Evolutionary conservation across 2,888 invertebrate genomes (phyloP), one percentile per base, ranked within the genome.

Genomic region (Petrolisthes cinctipes): DNA sequence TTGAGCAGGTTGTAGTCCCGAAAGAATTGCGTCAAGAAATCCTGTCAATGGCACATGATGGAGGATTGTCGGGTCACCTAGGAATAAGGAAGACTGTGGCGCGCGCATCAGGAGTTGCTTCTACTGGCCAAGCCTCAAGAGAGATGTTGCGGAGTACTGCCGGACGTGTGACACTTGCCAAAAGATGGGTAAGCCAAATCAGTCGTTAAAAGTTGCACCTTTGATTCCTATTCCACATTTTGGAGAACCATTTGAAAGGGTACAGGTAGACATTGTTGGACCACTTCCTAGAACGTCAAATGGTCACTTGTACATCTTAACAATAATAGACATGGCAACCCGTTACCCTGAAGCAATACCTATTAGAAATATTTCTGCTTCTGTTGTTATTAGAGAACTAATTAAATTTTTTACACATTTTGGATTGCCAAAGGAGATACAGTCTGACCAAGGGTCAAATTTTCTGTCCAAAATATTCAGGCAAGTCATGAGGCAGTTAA

Each of bases 291-390:
- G n/a, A 9, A 53, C 66, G 7, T 54, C 51, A 3, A 17, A 56
- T 0, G 85, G 68, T 17, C 9, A 79, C 68, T 14, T 66, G 9
- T 66, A 78, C 37, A n/a, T 79, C 3, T 20, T 85, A 4, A 85
- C 79, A 9, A 85, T 85, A 1, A 85, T 85, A 20, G 85, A 85
- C 66, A 6, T 54, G 14, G 66, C 85, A 23, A 85, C 78, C n/a
- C 54, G 85, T 4, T 85, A 85, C 53, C 85, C 78, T 9, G 66
- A 78, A 56, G 85, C 85, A 6, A 85, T 79, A 4, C 85, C 85
- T 51, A 2, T 85, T 0, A 37, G 68, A 7, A 57, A 14, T 17
- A 66, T 79, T 4, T 51, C 66, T 56, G 57, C 85, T 5, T 78
- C 78, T 20, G 76, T 56, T n/a, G 66, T 85, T 14, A 68, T 85